Evolutionary conservation across 2,113 vertebrate genomes (phyloP).

Genomic region (Pangasianodon hypophthalmus): DNA sequence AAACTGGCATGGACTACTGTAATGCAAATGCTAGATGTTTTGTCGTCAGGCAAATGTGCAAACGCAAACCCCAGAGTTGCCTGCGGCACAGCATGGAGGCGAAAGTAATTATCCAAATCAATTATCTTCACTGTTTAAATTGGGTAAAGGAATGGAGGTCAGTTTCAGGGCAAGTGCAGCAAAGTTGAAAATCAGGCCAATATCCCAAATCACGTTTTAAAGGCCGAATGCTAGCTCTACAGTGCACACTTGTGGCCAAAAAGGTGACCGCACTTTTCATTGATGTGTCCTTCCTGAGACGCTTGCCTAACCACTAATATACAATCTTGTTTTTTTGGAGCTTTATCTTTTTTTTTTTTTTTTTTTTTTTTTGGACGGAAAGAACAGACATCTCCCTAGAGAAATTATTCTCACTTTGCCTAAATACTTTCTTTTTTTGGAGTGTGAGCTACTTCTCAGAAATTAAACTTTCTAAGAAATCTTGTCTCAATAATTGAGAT

Average conservation of each 20-base stretch:
- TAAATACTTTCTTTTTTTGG: neutral
- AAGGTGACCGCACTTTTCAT: neutral
- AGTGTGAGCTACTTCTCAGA: neutral
- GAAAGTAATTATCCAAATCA: neutral
- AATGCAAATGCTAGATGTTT: slow-evolving; percentile 15
- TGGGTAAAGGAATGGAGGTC: neutral
- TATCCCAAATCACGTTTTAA: too few relatives aligned
- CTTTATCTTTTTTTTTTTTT: neutral
- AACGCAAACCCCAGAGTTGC: neutral
- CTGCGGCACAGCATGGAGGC: neutral
- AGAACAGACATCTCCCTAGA: neutral
- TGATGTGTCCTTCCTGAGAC: neutral
- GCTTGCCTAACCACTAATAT: neutral
- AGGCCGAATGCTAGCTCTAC: neutral
- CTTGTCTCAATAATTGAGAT: neutral
- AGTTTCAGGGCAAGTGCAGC: neutral
- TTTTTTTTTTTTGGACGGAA: neutral
- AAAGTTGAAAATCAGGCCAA: slow-evolving; percentile 12
- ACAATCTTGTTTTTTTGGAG: neutral
- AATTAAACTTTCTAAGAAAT: neutral
- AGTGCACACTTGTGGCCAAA: slow-evolving; percentile 11
- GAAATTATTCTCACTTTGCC: neutral
- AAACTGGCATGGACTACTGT: neutral
- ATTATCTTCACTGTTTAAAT: neutral
- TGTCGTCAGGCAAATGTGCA: slow-evolving; percentile 8